Evolutionary conservation across 2,113 vertebrate genomes (phyloP).

Genomic region (Spea multiplicata): DNA sequence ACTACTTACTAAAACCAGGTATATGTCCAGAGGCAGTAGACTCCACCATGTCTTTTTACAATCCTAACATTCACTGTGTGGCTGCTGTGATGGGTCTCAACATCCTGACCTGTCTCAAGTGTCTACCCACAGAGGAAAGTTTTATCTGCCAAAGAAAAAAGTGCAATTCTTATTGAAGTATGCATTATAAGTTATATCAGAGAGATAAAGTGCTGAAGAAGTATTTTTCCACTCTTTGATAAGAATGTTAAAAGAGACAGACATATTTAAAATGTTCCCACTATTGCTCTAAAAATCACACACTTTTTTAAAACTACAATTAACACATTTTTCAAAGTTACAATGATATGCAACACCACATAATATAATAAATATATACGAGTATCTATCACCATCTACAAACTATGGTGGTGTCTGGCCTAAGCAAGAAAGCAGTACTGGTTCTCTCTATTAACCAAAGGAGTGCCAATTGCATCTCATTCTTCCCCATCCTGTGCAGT

Average conservation of each 20-base stretch:
- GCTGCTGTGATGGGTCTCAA: neutral
- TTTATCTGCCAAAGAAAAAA: neutral
- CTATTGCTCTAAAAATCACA: too few relatives aligned
- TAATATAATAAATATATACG: too few relatives aligned
- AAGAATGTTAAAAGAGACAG: neutral
- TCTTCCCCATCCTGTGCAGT: too few relatives aligned
- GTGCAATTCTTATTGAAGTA: neutral
- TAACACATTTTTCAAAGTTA: too few relatives aligned
- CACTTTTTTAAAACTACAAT: too few relatives aligned
- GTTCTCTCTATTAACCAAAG: too few relatives aligned
- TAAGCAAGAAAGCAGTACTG: too few relatives aligned
- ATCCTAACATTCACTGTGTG: neutral
- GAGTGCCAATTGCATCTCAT: too few relatives aligned
- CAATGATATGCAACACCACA: too few relatives aligned
- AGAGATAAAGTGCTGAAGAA: neutral
- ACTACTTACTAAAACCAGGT: neutral
- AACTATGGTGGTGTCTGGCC: too few relatives aligned
- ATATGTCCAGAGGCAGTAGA: neutral
- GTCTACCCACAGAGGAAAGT: neutral
- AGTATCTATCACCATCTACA: too few relatives aligned
- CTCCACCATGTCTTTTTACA: slow-evolving; percentile 7
- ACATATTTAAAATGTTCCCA: neutral
- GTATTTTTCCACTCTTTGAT: neutral
- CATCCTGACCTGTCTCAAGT: neutral
- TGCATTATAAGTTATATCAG: slow-evolving; percentile 1